A percentile compares a stretch with the other conserved stretches of the same genome.
Evolutionary conservation across 2,113 vertebrate species (phyloP).

Genomic region (Anhinga rufa): DNA sequence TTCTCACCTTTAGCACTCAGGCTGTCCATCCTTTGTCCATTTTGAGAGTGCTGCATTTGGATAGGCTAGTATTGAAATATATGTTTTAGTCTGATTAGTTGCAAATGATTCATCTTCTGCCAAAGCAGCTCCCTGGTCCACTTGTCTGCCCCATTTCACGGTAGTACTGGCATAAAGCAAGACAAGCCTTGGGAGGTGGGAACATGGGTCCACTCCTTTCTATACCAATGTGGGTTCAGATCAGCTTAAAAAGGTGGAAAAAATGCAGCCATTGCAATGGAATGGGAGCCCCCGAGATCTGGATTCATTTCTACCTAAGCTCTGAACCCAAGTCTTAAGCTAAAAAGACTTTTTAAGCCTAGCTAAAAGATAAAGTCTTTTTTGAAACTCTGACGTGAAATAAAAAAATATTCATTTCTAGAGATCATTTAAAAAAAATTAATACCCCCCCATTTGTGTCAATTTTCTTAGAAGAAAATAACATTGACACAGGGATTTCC

Average conservation of each 20-base stretch:
- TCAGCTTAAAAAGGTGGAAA: background rate
- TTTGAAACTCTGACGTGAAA: background rate
- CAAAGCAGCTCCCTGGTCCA: background rate
- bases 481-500: background rate
- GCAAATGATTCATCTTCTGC: background rate
- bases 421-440: background rate
- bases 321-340: background rate
- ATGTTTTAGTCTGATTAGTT: background rate
- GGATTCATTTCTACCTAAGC: background rate
- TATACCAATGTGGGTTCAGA: background rate
- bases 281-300: background rate
- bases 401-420: background rate
- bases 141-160: background rate
- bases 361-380: background rate
- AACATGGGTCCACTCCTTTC: background rate
- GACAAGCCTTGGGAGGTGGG: background rate
- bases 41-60: background rate
- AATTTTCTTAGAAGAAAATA: background rate
- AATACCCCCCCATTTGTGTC: background rate
- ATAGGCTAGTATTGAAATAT: background rate
- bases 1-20: background rate
- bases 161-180: background rate
- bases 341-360: background rate
- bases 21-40: background rate
- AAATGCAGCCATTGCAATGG: background rate